Evolutionary conservation across 2,888 invertebrate species (phyloP).

Genomic region (Scaeva pyrastri): DNA sequence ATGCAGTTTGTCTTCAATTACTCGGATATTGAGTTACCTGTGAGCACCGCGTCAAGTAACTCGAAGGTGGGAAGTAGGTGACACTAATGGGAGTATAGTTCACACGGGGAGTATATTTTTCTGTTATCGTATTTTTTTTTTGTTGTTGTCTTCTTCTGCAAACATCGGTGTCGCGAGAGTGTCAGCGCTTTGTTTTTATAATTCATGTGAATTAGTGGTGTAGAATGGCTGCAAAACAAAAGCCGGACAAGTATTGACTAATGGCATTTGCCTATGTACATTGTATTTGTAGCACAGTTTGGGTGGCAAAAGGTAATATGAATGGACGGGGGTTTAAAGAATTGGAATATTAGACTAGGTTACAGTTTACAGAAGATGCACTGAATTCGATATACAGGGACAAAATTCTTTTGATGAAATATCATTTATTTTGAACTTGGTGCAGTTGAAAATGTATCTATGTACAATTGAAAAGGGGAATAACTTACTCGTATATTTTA

Average conservation of each 20-base stretch:
- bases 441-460: neutral
- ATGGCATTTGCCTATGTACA: neutral
- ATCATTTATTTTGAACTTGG: neutral
- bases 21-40: conserved; percentile 71
- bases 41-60: conserved; percentile 73
- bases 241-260: conserved; percentile 19
- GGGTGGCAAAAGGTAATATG: neutral
- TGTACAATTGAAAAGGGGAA: conserved; percentile 24
- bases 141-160: conserved; percentile 13
- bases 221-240: conserved; percentile 57
- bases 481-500: too few species aligned
- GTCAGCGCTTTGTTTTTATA: conserved; percentile 68
- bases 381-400: conserved; percentile 37
- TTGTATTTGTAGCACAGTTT: neutral
- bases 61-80: conserved; percentile 73
- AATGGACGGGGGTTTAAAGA: neutral
- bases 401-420: conserved; percentile 28
- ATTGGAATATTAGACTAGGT: conserved; percentile 34
- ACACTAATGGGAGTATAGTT: conserved; percentile 55
- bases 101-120: conserved; percentile 56
- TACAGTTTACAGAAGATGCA: conserved; percentile 14
- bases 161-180: conserved; percentile 55
- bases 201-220: conserved; percentile 70
- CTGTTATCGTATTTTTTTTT: conserved; percentile 15
- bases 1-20: conserved; percentile 75